A percentile compares a stretch with the other conserved stretches of the same genome.
These are phyloP conservation scores for Tanaodytes sp. DNA, from an alignment of 2,888 invertebrate genomes.

Conservation along the genomic window DNA sequence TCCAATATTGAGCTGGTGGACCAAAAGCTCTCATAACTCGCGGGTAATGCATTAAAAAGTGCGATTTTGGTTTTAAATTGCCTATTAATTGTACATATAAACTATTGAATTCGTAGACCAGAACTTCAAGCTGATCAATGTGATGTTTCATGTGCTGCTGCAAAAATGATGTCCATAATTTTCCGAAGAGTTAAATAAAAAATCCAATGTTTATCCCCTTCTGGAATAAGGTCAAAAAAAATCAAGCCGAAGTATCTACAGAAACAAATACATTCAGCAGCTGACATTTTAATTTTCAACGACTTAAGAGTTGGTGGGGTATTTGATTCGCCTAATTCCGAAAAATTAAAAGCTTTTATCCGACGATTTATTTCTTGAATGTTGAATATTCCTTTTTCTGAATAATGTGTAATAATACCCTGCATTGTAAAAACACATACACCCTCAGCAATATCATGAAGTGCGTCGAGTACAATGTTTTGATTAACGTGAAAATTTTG, in stretches of 20 bases:
- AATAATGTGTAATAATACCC: neutral
- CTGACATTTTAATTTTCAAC: constrained; percentile 6
- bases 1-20: neutral
- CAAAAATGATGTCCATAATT: neutral
- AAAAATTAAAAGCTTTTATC: neutral
- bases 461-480: constrained; percentile 2
- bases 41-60: neutral
- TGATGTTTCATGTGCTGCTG: neutral
- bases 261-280: constrained; percentile 6
- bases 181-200: neutral
- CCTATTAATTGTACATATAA: neutral
- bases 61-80: neutral
- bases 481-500: constrained; percentile 26
- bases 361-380: neutral
- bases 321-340: neutral
- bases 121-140: neutral
- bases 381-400: neutral
- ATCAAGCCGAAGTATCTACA: neutral
- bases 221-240: neutral
- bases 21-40: constrained; percentile 1
- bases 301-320: neutral
- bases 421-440: constrained; percentile 2
- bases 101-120: neutral
- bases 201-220: neutral
- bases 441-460: constrained; percentile 2